These are phyloP conservation scores for Masnerella sp. DNA, from an alignment of 2,888 invertebrate species.

Conservation along the genomic window DNA sequence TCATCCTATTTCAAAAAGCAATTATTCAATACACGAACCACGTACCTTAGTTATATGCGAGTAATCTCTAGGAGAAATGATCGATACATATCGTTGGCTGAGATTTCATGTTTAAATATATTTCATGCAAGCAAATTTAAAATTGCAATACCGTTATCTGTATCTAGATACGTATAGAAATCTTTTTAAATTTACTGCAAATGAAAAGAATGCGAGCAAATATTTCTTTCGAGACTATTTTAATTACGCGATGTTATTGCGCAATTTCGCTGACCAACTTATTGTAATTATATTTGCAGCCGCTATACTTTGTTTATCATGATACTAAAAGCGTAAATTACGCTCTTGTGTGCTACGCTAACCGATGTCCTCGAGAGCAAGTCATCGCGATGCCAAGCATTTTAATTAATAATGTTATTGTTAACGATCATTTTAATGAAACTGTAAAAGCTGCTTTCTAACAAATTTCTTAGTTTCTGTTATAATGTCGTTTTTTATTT, in stretches of 20 bases:
- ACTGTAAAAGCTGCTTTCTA: no score
- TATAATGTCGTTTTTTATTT: neutral
- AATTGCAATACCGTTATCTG: conserved; percentile 48
- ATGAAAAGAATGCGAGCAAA: conserved; percentile 27
- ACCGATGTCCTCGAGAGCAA: conserved; percentile 14
- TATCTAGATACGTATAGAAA: conserved; percentile 41
- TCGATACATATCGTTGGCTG: conserved; percentile 47
- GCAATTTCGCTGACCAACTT: conserved; percentile 35
- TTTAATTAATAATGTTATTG: conserved; percentile 26
- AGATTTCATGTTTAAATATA: conserved; percentile 53
- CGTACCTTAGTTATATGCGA: conserved; percentile 39
- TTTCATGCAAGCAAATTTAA: conserved; percentile 48
- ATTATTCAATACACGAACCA: conserved; percentile 52
- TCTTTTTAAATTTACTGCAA: conserved; percentile 47
- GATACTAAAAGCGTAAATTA: conserved; percentile 28
- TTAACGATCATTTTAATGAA: conserved; percentile 9
- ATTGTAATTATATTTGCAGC: conserved; percentile 36
- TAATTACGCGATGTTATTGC: conserved; percentile 28
- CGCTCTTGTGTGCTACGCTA: no score
- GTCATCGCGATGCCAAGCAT: conserved; percentile 4
- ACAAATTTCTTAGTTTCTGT: neutral
- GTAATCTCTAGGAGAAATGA: conserved; percentile 45
- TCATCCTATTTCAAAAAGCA: conserved; percentile 45
- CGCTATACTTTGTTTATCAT: conserved; percentile 34
- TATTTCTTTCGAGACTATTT: conserved; percentile 26